Evolutionary conservation across 2,888 invertebrate species (phyloP).

Genomic region (Podotricha telesiphe): DNA sequence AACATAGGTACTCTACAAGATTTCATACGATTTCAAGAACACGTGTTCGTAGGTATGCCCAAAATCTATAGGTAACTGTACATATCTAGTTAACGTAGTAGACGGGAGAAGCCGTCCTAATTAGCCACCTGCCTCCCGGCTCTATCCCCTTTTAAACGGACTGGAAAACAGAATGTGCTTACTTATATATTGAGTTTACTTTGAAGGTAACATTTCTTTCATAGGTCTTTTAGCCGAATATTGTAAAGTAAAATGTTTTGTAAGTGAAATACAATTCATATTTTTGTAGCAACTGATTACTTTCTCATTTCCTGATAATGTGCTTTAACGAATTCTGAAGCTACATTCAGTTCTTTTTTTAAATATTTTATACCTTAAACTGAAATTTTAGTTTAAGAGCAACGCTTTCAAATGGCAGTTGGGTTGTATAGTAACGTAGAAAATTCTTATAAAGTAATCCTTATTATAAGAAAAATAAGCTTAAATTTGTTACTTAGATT

Average conservation of each 20-base stretch:
- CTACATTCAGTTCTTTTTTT: no score
- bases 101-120: constrained; percentile 43
- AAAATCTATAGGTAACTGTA: constrained; percentile 2
- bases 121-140: constrained; percentile 35
- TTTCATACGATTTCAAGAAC: not conserved
- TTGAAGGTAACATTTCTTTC: not conserved
- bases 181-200: constrained; percentile 7
- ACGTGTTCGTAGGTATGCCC: not conserved
- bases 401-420: no score
- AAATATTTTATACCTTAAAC: no score
- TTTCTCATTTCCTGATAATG: not conserved
- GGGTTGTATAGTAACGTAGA: no score
- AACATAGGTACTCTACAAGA: no score
- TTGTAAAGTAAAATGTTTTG: not conserved
- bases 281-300: not conserved
- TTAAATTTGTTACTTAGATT: no score
- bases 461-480: no score
- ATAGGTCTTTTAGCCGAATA: no score
- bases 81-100: constrained; percentile 26
- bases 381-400: no score
- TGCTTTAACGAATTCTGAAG: no score
- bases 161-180: constrained; percentile 36
- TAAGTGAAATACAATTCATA: not conserved
- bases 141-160: constrained; percentile 33
- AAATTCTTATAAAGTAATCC: no score